Evolutionary conservation across 2,888 invertebrate species (phyloP), one percentile per base, ranked within the genome.

Genomic region (Pediacus dermestoides): DNA sequence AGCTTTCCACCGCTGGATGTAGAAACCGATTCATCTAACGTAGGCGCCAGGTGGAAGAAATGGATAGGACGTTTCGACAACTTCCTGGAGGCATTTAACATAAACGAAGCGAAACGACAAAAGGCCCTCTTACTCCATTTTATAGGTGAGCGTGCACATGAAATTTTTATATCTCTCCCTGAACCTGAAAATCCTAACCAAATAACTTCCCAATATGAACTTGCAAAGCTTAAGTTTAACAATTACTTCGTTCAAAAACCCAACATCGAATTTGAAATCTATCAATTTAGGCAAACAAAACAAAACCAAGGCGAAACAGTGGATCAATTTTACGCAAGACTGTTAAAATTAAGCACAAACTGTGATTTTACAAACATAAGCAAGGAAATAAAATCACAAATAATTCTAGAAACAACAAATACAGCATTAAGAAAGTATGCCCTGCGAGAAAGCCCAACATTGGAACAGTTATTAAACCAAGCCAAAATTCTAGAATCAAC

Each of bases 221-320:
- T 10, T 9, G 34, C 34, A 7, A 34, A 22, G 9, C 9, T 1
- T 2, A 34, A 1, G 14, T 15, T 34, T 14, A 22, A 25, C 10
- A 12, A n/a, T 8, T 25, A 34, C 15, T 34, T 34, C 23, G 2
- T 12, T 9, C 34, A 22, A 4, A 12, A 23, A 25, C 9, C 15
- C 8, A 34, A 34, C 14, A 12, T 12, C 11, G 34, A 34, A 7
- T 34, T 34, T 25, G 34, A 34, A 13, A 15, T 34, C 14, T 34
- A 14, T 14, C 22, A 34, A 12, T 34, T 34, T 25, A 10, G 34
- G 9, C 23, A 34, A n/a, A 7, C 23, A 4, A 34, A 34, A 34
- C 34, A 34, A 23, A 4, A 23, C 30, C 26, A 37, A 16, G 27
- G 23, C 8, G 25, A 25, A n/a, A 31, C 25, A 25, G 10, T n/a